Conservation (phyloP, 2,888 invertebrate genomes). For the Dolomedes plantarius region DNA sequence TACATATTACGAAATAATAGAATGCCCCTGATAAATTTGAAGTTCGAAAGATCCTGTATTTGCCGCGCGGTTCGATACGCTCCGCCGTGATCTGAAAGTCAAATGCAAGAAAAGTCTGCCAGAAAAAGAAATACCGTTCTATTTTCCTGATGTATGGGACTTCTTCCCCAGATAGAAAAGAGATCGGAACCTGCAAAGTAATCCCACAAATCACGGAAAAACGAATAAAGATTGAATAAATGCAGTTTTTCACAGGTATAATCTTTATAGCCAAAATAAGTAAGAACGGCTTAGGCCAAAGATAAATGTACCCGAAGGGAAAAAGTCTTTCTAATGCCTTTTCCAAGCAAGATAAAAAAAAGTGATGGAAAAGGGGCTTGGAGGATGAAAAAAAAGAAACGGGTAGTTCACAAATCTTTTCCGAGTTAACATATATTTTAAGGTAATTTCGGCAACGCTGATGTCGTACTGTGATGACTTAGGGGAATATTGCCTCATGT, state of each 20-base stretch:
- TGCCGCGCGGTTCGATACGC: too few species aligned
- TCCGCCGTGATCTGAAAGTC: too few species aligned
- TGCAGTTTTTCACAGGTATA: neutral
- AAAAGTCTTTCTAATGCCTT: neutral
- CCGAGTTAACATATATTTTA: neutral
- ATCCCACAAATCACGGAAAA: conserved; percentile 5
- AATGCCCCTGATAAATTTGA: too few species aligned
- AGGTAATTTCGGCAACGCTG: too few species aligned
- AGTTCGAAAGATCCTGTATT: too few species aligned
- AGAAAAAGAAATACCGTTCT: too few species aligned
- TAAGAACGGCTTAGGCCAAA: neutral
- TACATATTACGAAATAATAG: too few species aligned
- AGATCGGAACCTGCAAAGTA: neutral
- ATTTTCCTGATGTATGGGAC: neutral
- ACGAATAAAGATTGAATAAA: neutral
- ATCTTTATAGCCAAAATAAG: neutral
- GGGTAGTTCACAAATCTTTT: neutral
- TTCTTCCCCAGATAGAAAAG: neutral
- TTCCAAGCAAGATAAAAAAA: neutral
- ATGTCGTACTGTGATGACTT: too few species aligned
- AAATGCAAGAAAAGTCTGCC: too few species aligned
- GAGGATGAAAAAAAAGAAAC: too few species aligned
- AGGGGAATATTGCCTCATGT: too few species aligned
- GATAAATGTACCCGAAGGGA: neutral
- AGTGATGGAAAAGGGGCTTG: too few species aligned